Base-by-base conservation (phyloP, 2,113 vertebrate genomes). In the Turnix velox region DNA sequence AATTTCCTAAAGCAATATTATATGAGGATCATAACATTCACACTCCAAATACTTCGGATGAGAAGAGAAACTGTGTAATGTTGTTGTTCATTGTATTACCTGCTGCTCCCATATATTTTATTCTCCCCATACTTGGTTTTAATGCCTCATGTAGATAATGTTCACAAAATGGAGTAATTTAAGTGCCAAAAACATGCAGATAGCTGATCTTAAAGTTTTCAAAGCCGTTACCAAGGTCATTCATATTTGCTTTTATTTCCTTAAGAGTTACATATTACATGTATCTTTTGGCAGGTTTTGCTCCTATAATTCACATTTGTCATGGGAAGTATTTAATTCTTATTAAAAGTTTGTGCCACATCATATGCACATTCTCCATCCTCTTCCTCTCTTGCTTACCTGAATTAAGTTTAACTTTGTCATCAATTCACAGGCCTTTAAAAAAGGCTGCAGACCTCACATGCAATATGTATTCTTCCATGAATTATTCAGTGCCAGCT, bases 301-400 rank as follows among this genome's bases (percentile, higher is more conserved):
- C 51, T 86, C 48, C 69, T 48, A 66, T 92, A 12, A 61, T 85
- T 96, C 78, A 54, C 57, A 81, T 74, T 78, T 91, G 77, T 82
- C 84, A 58, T 31, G 65, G 39, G 30, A 84, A 88, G 40, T 61
- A 30, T 4, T 79, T 55, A 91, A 55, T 77, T 86, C 77, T 54
- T 90, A 88, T 35, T 76, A 87, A 88, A 78, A 94, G 77, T 85
- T 95, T 77, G 76, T 88, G 84, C 40, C 84, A 83, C 84, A 84
- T 93, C 90, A 54, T 52, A 88, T 27, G 81, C 46, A 81, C 57
- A 43, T 93, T 93, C 52, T 84, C 83, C 45, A 25, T 80, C n/a
- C 65, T 81, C 48, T 39, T 87, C 61, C 35, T 87, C 72, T 58
- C 86, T 68, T 84, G 51, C 40, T 86, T 61, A 83, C 45, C 68